Percentiles rank a stretch among this genome's conserved stretches.
phyloP scores from a whole-genome alignment of 2,797 vertebrate genomes.

The Falco columbarius region DNA sequence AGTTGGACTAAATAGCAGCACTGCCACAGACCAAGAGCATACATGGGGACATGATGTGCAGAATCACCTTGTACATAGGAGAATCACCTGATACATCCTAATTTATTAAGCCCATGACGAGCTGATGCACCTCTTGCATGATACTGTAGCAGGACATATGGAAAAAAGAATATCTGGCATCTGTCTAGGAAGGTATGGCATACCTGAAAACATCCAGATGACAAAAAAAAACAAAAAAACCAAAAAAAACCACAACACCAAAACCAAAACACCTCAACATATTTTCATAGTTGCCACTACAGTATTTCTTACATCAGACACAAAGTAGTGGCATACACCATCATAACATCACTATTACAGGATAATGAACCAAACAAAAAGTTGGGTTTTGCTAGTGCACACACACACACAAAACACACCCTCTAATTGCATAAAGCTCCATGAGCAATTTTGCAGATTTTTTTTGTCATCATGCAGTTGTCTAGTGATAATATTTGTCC shows the following conservation, averaged over 20 bases:
- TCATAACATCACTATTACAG: neutral
- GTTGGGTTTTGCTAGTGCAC: neutral
- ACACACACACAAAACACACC: neutral
- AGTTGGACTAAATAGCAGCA: accelerated
- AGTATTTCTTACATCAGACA: neutral
- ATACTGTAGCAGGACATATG: neutral
- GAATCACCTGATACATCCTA: neutral
- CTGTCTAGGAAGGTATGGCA: neutral
- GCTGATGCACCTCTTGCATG: neutral
- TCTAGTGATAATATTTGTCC: slow-evolving; percentile 34
- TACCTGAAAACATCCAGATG: neutral
- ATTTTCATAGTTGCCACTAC: neutral
- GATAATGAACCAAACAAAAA: neutral
- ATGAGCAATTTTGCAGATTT: neutral
- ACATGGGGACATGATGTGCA: accelerated
- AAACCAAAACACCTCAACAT: neutral
- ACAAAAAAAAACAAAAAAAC: accelerated
- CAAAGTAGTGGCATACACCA: neutral
- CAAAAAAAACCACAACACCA: accelerated
- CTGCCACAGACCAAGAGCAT: neutral
- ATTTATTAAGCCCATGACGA: accelerated
- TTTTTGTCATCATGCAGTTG: neutral
- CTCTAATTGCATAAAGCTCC: neutral
- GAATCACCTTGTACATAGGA: neutral
- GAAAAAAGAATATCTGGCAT: neutral